Base-by-base conservation (phyloP, 2,888 invertebrate species). In the Tineola bisselliella region DNA sequence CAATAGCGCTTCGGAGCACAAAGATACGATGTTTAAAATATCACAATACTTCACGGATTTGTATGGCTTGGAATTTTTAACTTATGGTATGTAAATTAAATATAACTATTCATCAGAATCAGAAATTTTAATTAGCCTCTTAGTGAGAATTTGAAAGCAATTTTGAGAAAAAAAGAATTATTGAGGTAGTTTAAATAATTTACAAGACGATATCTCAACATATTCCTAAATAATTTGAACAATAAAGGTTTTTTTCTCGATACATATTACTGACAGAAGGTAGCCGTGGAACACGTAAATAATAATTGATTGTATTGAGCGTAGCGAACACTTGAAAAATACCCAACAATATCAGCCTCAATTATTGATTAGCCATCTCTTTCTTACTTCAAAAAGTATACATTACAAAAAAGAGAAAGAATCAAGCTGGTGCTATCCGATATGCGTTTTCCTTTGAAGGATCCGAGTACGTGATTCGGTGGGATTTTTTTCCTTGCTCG, bases 371-470 rank as follows among this genome's bases (percentile, higher is more conserved):
- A 72, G 69, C 66, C 70, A 60, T 86, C 84, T 69, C 74, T 44
- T 66, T 83, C 70, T 57, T 63, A 58, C 73, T 31, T 10, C 15
- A 6, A 17, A 38, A 48, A 15, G 48, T 48, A n/a, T 48, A 17
- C 8, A 38, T 62, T 62, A n/a, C 68, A 65, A 66, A 65, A 79
- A 72, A 71, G 76, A 73, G 79, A 77, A 65, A 67, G 73, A 64
- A 65, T 64, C 67, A 63, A 65, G 68, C 66, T 70, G 72, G 71
- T 79, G 84, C 78, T 84, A 87, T 81, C 73, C 74, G 86, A 87
- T 87, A 84, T 79, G 78, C 77, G 73, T 86, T 87, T 87, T 87
- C 86, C 86, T 87, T 75, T 74, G 76, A 81, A 84, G 84, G 80
- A 83, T 84, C 78, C 75, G 68, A 73, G 81, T 81, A 84, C 84